Base-by-base conservation (phyloP, 1,140 invertebrate species). In the Marisa cornuarietis region DNA sequence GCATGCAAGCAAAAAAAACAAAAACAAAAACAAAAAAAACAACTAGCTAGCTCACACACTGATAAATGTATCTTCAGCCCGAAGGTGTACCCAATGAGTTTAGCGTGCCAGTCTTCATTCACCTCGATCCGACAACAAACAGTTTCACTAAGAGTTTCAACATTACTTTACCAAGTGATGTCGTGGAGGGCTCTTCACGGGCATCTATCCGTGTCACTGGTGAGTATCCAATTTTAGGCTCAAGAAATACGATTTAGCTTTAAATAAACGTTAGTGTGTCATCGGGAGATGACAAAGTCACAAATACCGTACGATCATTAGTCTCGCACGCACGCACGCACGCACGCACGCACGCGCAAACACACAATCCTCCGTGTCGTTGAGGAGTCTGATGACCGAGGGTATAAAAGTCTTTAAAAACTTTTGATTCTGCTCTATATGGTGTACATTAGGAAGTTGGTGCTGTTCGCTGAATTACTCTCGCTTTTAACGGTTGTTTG, bases 51-150 rank as follows among this genome's bases (percentile, higher is more conserved):
- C 24, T 54, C 52, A 16, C 69, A 79, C n/a, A 24, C 49, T 6
- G n/a, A 65, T 31, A 51, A 13, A 51, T 71, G 16, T 14, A 51
- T 52, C 20, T 72, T 49, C 68, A 83, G 82, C 73, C 79, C 42
- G 77, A 81, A 75, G 82, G 82, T 10, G 79, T 78, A 22, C 71
- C 82, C 14, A 31, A 76, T 16, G 75, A 77, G 31, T 81, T 77
- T 69, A 83, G 81, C 51, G 62, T 79, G 22, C 82, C 82, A 51
- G 66, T 79, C n/a, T 58, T 83, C 20, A 76, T 83, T 9, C 65
- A 79, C 58, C 77, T 83, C 3, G 74, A 79, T 13, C 52, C 20
- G 4, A 58, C 9, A 10, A 11, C 54, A 18, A 18, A 18, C 11
- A 24, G 22, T 2, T 75, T 58, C 49, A 49, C 24, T 24, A 22